These are phyloP conservation scores for Rousettus madagascariensis DNA, from an alignment of 2,797 vertebrate species.

Conservation along the genomic window DNA sequence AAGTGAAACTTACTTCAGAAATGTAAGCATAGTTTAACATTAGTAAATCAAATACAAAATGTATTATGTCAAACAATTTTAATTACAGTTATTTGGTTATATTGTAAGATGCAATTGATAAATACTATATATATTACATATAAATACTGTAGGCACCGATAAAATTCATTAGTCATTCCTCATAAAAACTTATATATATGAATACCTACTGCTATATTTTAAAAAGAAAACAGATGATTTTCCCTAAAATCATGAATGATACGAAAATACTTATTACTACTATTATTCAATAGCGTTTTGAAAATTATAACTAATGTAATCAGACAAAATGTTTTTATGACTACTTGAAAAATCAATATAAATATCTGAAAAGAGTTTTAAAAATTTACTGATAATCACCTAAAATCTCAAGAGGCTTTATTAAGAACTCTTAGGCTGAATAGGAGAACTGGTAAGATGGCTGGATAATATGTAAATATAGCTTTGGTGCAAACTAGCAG, in stretches of 20 bases:
- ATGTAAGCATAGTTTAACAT: not conserved
- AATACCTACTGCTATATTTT: not conserved
- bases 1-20: not conserved
- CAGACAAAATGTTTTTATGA: slow-evolving; percentile 5
- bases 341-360: not conserved
- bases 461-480: not conserved
- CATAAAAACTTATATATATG: not conserved
- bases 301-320: not conserved
- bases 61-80: not conserved
- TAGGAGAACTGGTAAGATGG: not conserved
- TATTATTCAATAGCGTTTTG: not conserved
- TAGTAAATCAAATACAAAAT: not conserved
- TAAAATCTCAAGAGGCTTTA: not conserved
- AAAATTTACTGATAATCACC: not conserved
- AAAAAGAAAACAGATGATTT: not conserved
- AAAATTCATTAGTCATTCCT: not conserved
- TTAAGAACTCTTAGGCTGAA: not conserved
- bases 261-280: not conserved
- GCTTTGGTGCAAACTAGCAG: not conserved
- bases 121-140: not conserved
- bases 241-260: not conserved
- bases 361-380: slow-evolving; percentile 6
- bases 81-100: not conserved
- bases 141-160: not conserved
- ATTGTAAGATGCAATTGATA: not conserved